Conservation (phyloP, 2,113 vertebrate genomes). For the Sakesphorus luctuosus region DNA sequence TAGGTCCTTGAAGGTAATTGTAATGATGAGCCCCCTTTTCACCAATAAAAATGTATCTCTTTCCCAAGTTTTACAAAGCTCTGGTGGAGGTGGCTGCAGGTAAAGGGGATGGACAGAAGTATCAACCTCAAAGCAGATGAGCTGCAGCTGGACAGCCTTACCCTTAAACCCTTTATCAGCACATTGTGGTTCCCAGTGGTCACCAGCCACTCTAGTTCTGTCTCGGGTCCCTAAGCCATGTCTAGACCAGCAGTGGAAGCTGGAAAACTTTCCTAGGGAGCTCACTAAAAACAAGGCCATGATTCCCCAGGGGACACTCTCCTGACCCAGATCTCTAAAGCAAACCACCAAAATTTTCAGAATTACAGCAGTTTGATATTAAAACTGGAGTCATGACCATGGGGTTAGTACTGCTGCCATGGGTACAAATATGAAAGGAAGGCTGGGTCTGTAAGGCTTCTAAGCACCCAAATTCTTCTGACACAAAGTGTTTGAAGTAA, state of each 20-base stretch:
- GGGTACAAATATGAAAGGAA: not conserved
- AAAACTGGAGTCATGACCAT: not conserved
- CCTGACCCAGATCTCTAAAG: not conserved
- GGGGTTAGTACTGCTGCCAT: not conserved
- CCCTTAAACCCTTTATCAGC: not conserved
- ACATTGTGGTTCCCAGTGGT: not conserved
- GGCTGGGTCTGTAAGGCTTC: not conserved
- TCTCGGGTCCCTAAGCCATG: not conserved
- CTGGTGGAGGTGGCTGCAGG: not conserved
- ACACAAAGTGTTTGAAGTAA: conserved; percentile 4
- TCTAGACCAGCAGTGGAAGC: not conserved
- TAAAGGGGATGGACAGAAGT: not conserved
- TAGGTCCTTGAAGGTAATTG: not conserved
- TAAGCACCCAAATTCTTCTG: not conserved
- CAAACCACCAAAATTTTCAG: not conserved
- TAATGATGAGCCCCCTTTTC: not conserved
- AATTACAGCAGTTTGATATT: not conserved
- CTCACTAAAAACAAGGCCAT: not conserved
- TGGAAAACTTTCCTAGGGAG: not conserved
- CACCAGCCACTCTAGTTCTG: not conserved
- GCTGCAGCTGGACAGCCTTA: not conserved
- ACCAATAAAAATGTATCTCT: not conserved
- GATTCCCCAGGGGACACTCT: not conserved
- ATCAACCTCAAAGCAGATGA: not conserved
- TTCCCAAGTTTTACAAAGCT: not conserved